phyloP scores from a whole-genome alignment of 2,113 vertebrate genomes.

The Perccottus glenii region DNA sequence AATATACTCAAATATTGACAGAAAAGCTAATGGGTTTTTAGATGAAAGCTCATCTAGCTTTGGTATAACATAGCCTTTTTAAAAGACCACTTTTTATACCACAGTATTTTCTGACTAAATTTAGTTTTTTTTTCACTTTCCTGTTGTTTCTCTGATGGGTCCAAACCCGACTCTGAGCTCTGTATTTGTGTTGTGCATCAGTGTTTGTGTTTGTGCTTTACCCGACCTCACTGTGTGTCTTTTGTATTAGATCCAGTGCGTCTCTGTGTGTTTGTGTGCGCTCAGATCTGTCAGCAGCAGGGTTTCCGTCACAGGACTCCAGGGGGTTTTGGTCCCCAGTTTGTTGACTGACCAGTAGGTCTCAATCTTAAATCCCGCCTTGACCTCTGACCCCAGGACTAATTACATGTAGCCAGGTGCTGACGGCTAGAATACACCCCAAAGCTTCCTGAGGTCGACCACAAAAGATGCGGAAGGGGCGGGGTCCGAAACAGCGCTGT shows the following conservation, averaged over 20 bases:
- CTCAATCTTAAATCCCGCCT: slow-evolving; percentile 60
- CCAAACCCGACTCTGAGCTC: background rate
- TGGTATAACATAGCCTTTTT: no score
- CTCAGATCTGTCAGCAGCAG: slow-evolving; percentile 86
- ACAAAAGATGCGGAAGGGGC: slow-evolving; percentile 54
- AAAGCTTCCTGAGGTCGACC: slow-evolving; percentile 31
- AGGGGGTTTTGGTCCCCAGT: slow-evolving; percentile 75
- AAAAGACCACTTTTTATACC: no score
- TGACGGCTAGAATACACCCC: slow-evolving; percentile 63
- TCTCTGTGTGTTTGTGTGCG: slow-evolving; percentile 43
- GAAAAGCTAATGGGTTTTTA: no score
- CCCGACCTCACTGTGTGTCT: slow-evolving; percentile 13
- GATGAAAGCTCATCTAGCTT: no score
- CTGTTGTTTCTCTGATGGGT: no score
- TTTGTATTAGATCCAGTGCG: slow-evolving; percentile 7
- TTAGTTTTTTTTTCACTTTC: no score
- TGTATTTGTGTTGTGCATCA: slow-evolving; percentile 10
- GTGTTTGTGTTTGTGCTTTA: slow-evolving; percentile 28
- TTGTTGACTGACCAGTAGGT: slow-evolving; percentile 70
- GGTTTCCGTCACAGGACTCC: slow-evolving; percentile 87
- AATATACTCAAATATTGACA: no score
- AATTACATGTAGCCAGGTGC: slow-evolving; percentile 67
- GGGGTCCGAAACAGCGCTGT: slow-evolving; percentile 29
- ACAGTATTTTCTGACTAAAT: no score
- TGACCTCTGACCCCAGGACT: slow-evolving; percentile 71